Evolutionary conservation across 2,113 vertebrate genomes (phyloP).

Genomic region (Zosterops japonicus): DNA sequence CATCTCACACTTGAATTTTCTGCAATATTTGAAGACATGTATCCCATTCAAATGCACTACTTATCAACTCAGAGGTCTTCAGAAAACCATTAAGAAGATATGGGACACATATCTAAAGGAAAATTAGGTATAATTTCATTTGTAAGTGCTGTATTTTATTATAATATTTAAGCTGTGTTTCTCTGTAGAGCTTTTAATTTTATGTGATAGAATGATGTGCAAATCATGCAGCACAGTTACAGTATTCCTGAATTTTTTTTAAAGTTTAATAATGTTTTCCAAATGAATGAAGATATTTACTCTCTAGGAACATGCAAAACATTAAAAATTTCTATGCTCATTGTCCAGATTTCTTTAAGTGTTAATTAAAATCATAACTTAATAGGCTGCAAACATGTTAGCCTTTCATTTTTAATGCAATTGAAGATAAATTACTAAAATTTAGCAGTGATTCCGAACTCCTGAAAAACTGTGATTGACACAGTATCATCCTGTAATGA

Average conservation of each 20-base stretch:
- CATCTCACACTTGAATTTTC: slow-evolving; percentile 70
- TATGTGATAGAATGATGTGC: not conserved
- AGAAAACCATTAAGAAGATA: slow-evolving; percentile 61
- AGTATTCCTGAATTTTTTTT: not conserved
- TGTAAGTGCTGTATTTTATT: slow-evolving; percentile 59
- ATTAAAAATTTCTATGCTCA: not conserved
- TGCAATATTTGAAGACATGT: slow-evolving; percentile 68
- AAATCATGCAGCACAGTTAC: not conserved
- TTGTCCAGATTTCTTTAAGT: not conserved
- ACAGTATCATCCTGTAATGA: slow-evolving; percentile 13
- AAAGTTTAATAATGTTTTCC: not conserved
- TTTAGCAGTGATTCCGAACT: not conserved
- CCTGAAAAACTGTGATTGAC: slow-evolving; percentile 18
- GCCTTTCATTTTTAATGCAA: slow-evolving; percentile 49
- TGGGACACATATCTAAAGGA: slow-evolving; percentile 48
- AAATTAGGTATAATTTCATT: slow-evolving; percentile 57
- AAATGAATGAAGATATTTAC: not conserved
- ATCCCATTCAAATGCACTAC: slow-evolving; percentile 70
- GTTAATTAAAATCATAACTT: not conserved
- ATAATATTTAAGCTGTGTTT: slow-evolving; percentile 46
- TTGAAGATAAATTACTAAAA: slow-evolving; percentile 34
- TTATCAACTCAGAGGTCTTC: slow-evolving; percentile 63
- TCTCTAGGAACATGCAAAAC: not conserved
- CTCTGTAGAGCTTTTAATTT: slow-evolving; percentile 61
- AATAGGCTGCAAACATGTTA: slow-evolving; percentile 33